Base-by-base conservation (phyloP, 1,140 invertebrate species). In the Bombus haemorrhoidalis region DNA sequence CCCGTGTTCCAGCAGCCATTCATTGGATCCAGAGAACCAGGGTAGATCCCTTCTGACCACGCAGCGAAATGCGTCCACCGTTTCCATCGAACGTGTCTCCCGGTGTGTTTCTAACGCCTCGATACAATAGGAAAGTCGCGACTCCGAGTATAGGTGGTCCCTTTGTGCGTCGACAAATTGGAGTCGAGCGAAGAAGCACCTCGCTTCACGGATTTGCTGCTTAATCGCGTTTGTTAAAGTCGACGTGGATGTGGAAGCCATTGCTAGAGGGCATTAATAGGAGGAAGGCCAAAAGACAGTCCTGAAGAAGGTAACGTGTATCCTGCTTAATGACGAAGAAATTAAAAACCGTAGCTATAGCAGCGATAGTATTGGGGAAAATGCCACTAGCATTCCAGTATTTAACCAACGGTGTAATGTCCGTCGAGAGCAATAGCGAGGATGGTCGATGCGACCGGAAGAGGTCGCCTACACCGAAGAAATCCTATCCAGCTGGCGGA, bases 101-200 rank as follows among this genome's bases (percentile, higher is more conserved):
- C 34, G 72, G 72, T 73, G 72, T 73, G 73, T 34, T 43, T 73
- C 25, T 77, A 57, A 53, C 72, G 77, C 83, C 57, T 12, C 79
- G 71, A 76, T 84, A 84, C 78, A 89, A 82, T 89, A 77, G 62
- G 18, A 2, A 69, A n/a, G 59, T 68, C 69, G 64, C 57, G 81
- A 68, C 66, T 34, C 28, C 43, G 64, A n/a, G 69, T 37, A 69
- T 43, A 41, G 32, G 47, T 15, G 41, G 32, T n/a, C 43, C 64
- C 64, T 81, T 88, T 88, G 88, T 89, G 53, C 39, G 28, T 9
- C 76, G 88, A 89, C 84, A 89, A 90, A 90, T 90, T 87, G 72
- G 57, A 59, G n/a, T 73, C n/a, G 47, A 34, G 47, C 78, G 59
- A 28, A 0, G 74, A 66, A 66, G 57, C 57, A 75, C 62, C 37